Evolutionary conservation across 2,113 vertebrate genomes (phyloP).

Genomic region (Eudyptes chrysolophus): DNA sequence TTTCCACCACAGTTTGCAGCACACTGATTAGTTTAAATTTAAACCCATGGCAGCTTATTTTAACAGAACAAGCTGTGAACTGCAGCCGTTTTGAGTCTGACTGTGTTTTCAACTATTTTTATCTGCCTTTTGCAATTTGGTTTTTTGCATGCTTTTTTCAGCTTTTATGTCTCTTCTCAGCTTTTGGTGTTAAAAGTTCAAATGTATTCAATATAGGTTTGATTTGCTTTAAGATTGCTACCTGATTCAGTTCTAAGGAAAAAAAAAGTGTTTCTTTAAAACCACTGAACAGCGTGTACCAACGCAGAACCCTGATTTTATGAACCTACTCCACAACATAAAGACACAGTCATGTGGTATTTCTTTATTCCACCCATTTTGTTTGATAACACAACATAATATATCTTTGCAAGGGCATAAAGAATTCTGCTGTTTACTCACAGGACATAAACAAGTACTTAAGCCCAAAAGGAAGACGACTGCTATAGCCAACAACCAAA

Average conservation of each 20-base stretch:
- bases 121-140: background rate
- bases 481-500: background rate
- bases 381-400: background rate
- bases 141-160: background rate
- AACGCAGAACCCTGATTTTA: background rate
- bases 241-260: background rate
- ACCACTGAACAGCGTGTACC: background rate
- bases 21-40: background rate
- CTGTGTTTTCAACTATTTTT: background rate
- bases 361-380: background rate
- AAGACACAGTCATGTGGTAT: background rate
- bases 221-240: background rate
- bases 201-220: background rate
- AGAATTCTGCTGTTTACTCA: background rate
- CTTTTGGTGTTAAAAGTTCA: background rate
- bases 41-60: background rate
- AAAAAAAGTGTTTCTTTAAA: background rate
- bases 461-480: background rate
- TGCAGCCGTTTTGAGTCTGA: background rate
- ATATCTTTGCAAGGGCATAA: background rate
- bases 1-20: background rate
- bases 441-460: background rate
- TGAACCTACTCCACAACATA: slow-evolving; percentile 24
- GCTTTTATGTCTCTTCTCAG: background rate
- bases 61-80: background rate